These are phyloP conservation scores for Tetramorium alpestre DNA, from an alignment of 1,140 invertebrate genomes.

Conservation along the genomic window DNA sequence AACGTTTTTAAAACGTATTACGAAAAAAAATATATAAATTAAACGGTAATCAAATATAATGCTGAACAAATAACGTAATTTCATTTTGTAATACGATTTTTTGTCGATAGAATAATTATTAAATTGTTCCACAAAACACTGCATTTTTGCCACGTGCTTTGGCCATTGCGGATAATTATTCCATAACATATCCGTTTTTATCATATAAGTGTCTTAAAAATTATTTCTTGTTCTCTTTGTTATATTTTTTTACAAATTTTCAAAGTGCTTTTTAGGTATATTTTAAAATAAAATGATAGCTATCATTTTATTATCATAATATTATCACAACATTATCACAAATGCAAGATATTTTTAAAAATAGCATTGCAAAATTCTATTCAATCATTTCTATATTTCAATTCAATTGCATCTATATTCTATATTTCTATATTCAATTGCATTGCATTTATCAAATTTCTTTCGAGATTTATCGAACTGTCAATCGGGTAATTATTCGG, in stretches of 20 bases:
- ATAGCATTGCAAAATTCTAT: too few species aligned
- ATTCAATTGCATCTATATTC: too few species aligned
- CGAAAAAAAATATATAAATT: neutral
- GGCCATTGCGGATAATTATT: slow-evolving; percentile 59
- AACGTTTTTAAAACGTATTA: neutral
- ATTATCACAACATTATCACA: too few species aligned
- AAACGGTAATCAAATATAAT: neutral
- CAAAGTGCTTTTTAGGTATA: neutral
- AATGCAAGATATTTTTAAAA: too few species aligned
- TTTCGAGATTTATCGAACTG: too few species aligned
- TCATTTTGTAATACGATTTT: neutral
- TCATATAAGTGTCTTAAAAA: slow-evolving; percentile 52
- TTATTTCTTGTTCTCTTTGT: neutral
- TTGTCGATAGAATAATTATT: slow-evolving; percentile 52
- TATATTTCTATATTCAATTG: too few species aligned
- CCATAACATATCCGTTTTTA: slow-evolving; percentile 30
- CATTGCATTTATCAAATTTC: too few species aligned
- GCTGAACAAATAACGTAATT: neutral
- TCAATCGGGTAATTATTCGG: too few species aligned
- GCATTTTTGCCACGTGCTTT: neutral
- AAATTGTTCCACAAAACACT: slow-evolving; percentile 62
- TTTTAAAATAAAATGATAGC: neutral
- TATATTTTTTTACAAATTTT: neutral
- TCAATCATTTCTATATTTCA: too few species aligned
- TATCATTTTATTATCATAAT: neutral